Evolutionary conservation across 2,113 vertebrate species (phyloP).

Genomic region (Tragelaphus imberbis): DNA sequence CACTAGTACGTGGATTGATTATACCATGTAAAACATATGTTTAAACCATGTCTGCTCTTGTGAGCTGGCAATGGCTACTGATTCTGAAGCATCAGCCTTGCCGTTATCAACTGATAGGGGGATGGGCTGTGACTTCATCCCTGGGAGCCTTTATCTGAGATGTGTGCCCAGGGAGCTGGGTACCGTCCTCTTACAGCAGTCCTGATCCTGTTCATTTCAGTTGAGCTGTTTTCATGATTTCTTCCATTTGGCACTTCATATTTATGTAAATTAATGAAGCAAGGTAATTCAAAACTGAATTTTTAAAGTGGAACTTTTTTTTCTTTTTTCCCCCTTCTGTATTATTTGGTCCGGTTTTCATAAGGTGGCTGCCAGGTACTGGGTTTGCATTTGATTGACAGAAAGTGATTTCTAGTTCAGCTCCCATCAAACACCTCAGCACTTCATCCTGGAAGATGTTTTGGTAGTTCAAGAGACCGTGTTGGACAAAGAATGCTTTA

Average conservation of each 20-base stretch:
- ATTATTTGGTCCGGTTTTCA: not conserved
- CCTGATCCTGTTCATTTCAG: not conserved
- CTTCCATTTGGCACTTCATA: not conserved
- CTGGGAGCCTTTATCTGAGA: not conserved
- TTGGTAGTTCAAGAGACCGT: slow-evolving; percentile 50
- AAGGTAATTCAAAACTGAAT: not conserved
- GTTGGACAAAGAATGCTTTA: slow-evolving; percentile 78
- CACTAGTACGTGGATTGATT: slow-evolving; percentile 39
- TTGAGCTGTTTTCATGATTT: not conserved
- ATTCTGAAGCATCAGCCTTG: slow-evolving; percentile 14
- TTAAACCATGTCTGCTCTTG: slow-evolving; percentile 60
- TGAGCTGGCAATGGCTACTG: slow-evolving; percentile 33
- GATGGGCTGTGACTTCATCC: not conserved
- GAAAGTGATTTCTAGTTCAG: slow-evolving; percentile 64
- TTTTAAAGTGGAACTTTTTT: not conserved
- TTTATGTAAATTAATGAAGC: not conserved
- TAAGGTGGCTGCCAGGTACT: not conserved
- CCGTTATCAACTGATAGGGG: not conserved
- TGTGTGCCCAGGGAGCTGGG: not conserved
- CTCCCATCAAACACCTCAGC: slow-evolving; percentile 26
- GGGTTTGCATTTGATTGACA: slow-evolving; percentile 56
- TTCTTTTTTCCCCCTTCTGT: not conserved
- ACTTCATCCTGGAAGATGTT: slow-evolving; percentile 27
- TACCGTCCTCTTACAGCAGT: not conserved
- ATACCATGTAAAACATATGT: slow-evolving; percentile 68